phyloP scores from a whole-genome alignment of 2,113 vertebrate species.

The Chionis minor region DNA sequence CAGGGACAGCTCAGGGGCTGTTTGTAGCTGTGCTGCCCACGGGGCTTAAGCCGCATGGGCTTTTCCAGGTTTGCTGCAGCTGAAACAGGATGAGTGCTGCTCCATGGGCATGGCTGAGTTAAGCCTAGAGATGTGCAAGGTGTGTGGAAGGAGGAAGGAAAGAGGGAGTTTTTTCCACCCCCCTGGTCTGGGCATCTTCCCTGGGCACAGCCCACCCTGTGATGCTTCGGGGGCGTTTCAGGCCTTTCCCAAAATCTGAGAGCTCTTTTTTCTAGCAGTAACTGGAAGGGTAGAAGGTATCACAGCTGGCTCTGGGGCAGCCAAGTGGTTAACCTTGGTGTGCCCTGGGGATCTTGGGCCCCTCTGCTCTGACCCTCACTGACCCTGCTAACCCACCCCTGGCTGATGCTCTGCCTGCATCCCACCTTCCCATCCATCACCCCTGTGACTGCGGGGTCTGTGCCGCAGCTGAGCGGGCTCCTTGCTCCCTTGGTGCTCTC shows the following conservation, averaged over 20 bases:
- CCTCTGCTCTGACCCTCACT: not conserved
- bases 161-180: not conserved
- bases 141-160: not conserved
- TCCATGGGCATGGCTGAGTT: not conserved
- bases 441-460: not conserved
- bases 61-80: not conserved
- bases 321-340: not conserved
- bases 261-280: not conserved
- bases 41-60: not conserved
- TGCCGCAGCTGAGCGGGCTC: rapidly evolving
- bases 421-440: not conserved
- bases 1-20: not conserved
- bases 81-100: not conserved
- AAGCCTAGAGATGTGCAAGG: no score
- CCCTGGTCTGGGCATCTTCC: not conserved
- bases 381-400: not conserved
- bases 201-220: not conserved
- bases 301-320: not conserved
- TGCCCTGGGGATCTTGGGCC: not conserved
- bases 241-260: not conserved
- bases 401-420: not conserved
- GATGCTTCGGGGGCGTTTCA: not conserved
- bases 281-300: not conserved
- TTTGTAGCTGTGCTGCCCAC: not conserved
- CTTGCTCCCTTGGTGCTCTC: not conserved